Evolutionary conservation across 2,797 vertebrate genomes (phyloP).

Genomic region (Sitta carolinensis): DNA sequence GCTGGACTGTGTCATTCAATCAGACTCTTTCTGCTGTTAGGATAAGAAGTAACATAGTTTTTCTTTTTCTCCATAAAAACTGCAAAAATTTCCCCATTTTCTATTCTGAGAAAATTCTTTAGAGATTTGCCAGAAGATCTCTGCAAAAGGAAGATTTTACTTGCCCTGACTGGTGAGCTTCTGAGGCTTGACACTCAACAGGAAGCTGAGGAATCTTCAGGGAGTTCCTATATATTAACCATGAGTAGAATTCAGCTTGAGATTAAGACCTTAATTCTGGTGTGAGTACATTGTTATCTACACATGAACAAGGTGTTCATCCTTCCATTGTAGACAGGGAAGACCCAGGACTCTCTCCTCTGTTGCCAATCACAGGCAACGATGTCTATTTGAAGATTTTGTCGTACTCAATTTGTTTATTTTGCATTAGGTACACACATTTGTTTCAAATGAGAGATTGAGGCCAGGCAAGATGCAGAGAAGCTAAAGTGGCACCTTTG

Average conservation of each 20-base stretch:
- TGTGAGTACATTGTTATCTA: not conserved
- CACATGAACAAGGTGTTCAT: not conserved
- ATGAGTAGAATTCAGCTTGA: not conserved
- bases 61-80: not conserved
- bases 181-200: not conserved
- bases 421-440: not conserved
- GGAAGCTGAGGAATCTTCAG: not conserved
- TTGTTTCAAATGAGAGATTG: not conserved
- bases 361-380: not conserved
- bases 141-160: not conserved
- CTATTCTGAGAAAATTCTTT: not conserved
- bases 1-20: not conserved
- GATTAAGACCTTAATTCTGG: not conserved
- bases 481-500: not conserved
- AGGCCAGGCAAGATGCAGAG: not conserved
- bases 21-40: not conserved
- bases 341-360: not conserved
- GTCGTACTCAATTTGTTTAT: not conserved
- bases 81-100: not conserved
- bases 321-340: not conserved
- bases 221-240: not conserved
- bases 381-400: not conserved
- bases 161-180: not conserved
- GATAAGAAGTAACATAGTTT: not conserved
- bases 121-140: not conserved